phyloP scores from a whole-genome alignment of 1,140 invertebrate species.

The Drosophila navojoa region DNA sequence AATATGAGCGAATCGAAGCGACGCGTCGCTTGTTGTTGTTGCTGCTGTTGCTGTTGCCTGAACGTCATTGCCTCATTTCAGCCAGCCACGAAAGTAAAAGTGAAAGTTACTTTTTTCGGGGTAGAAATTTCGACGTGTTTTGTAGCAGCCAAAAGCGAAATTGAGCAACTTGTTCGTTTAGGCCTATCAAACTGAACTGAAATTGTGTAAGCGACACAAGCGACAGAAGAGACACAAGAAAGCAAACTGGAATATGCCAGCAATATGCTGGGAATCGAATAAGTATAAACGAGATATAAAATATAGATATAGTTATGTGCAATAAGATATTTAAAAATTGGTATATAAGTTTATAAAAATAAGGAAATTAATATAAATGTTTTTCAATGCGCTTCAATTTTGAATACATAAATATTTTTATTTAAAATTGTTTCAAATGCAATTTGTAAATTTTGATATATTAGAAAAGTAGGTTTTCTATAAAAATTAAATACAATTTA shows the following conservation, averaged over 20 bases:
- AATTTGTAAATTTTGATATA: no score
- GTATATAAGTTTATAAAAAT: no score
- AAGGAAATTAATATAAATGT: no score
- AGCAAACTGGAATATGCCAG: constrained; percentile 15
- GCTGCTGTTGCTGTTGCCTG: constrained; percentile 19
- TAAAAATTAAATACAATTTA: no score
- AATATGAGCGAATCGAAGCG: constrained; percentile 45
- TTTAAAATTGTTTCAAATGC: no score
- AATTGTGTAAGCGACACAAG: constrained; percentile 39
- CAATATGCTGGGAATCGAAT: background rate
- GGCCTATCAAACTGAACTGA: constrained; percentile 37
- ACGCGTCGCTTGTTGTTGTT: constrained; percentile 11
- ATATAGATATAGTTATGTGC: no score
- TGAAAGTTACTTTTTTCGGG: constrained; percentile 56
- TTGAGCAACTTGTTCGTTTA: constrained; percentile 41
- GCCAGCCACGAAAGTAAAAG: constrained; percentile 72
- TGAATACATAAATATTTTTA: no score
- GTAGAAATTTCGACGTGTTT: constrained; percentile 67
- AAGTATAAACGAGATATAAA: background rate
- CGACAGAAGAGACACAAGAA: background rate
- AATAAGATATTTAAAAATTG: no score
- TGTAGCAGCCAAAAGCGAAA: constrained; percentile 10
- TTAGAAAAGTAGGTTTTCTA: no score
- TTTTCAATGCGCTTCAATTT: no score
- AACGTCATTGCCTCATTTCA: constrained; percentile 38